Conservation (phyloP, 1,140 invertebrate genomes). For the Phymorhynchus buccinoides region DNA sequence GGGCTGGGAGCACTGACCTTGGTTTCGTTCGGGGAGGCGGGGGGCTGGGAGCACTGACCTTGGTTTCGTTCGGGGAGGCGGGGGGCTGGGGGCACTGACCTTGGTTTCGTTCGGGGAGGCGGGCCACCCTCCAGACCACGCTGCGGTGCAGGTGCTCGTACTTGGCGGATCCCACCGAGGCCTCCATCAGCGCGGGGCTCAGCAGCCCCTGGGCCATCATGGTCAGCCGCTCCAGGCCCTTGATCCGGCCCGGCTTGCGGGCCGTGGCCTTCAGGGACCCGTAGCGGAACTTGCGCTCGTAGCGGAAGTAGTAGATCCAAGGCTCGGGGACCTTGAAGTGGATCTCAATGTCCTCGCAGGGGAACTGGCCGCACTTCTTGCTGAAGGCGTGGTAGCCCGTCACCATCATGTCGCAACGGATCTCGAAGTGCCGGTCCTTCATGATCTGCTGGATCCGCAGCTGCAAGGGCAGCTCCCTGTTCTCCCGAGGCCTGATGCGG, state of each 20-base stretch:
- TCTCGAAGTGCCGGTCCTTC: conserved; percentile 82
- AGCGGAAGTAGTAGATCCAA: conserved; percentile 98
- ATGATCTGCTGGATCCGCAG: conserved; percentile 79
- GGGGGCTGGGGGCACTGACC: too few species aligned
- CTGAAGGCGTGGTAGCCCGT: conserved; percentile 96
- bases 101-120: conserved; percentile 96
- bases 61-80: too few species aligned
- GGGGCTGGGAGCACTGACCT: too few species aligned
- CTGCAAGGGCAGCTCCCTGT: conserved; percentile 96
- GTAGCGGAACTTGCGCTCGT: conserved; percentile 98
- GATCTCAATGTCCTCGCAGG: conserved; percentile 89
- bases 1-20: too few species aligned
- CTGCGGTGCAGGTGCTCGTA: conserved; percentile 98
- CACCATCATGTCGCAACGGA: conserved; percentile 93
- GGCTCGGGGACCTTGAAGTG: conserved; percentile 98
- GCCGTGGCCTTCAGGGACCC: conserved; percentile 98
- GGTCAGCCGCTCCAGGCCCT: conserved; percentile 72
- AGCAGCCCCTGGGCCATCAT: conserved; percentile 86
- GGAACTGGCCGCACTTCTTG: conserved; percentile 90
- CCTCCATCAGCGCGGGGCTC: conserved; percentile 95
- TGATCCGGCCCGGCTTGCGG: conserved; percentile 81
- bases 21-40: too few species aligned
- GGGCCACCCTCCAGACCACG: conserved; percentile 97
- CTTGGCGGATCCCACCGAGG: conserved; percentile 97
- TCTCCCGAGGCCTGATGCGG: conserved; percentile 94